phyloP scores from a whole-genome alignment of 2,113 vertebrate species.

The Eidolon helvum region DNA sequence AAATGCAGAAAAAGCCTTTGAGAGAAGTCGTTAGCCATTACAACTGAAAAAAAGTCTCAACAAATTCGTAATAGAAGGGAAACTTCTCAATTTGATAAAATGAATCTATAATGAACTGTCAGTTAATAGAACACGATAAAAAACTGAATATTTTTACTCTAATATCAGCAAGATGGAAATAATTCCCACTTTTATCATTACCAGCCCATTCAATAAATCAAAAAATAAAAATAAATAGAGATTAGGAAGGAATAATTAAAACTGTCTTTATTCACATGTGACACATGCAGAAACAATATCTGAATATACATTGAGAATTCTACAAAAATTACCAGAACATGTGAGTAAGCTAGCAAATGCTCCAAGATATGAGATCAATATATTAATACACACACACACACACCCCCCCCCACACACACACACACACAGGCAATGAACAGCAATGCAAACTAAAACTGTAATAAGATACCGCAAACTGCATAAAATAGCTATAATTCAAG shows the following conservation, averaged over 20 bases:
- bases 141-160: not conserved
- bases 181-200: not conserved
- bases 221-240: not conserved
- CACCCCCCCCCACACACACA: too few relatives aligned
- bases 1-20: not conserved
- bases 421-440: not conserved
- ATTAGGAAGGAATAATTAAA: not conserved
- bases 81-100: not conserved
- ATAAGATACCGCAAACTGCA: not conserved
- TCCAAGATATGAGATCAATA: not conserved
- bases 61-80: not conserved
- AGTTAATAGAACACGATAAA: not conserved
- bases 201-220: not conserved
- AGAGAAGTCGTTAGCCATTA: not conserved
- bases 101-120: not conserved
- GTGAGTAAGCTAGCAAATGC: not conserved
- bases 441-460: not conserved
- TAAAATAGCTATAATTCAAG: not conserved
- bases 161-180: not conserved
- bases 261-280: not conserved
- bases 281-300: not conserved
- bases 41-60: not conserved
- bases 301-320: not conserved
- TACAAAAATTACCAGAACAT: not conserved
- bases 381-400: too few relatives aligned